Evolutionary conservation across 2,113 vertebrate genomes (phyloP).

Genomic region (Uria aalge): DNA sequence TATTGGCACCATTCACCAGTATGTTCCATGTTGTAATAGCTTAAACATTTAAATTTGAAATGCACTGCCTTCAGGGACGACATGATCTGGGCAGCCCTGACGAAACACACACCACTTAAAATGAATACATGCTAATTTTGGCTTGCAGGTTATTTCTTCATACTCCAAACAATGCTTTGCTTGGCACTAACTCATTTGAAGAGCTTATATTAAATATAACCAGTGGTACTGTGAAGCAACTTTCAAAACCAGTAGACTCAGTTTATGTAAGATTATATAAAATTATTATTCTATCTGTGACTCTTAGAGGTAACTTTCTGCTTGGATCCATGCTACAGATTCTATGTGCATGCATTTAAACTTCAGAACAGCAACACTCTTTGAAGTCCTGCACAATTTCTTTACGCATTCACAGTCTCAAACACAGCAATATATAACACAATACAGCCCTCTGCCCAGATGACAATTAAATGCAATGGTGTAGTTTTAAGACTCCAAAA

Average conservation of each 20-base stretch:
- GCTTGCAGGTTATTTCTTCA: constrained; percentile 48
- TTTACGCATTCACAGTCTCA: background rate
- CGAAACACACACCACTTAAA: constrained; percentile 24
- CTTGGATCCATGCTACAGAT: background rate
- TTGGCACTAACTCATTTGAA: constrained; percentile 7
- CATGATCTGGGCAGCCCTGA: constrained; percentile 56
- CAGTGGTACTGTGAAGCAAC: background rate
- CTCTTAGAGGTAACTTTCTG: background rate
- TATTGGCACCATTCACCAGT: constrained; percentile 9
- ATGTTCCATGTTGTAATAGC: constrained; percentile 48
- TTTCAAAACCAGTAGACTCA: background rate
- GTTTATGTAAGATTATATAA: background rate
- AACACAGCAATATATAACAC: fast-evolving
- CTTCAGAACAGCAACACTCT: background rate
- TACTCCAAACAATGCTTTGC: constrained; percentile 54
- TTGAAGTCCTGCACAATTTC: background rate
- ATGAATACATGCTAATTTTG: constrained; percentile 34
- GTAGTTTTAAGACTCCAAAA: background rate
- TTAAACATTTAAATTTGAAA: constrained; percentile 30
- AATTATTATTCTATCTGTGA: background rate
- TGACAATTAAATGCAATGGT: background rate
- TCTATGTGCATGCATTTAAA: fast-evolving
- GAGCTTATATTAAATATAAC: background rate
- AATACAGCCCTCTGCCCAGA: background rate
- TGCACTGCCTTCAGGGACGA: constrained; percentile 52